phyloP scores from a whole-genome alignment of 2,888 invertebrate species.

The Rhorus exstirpatorius region DNA sequence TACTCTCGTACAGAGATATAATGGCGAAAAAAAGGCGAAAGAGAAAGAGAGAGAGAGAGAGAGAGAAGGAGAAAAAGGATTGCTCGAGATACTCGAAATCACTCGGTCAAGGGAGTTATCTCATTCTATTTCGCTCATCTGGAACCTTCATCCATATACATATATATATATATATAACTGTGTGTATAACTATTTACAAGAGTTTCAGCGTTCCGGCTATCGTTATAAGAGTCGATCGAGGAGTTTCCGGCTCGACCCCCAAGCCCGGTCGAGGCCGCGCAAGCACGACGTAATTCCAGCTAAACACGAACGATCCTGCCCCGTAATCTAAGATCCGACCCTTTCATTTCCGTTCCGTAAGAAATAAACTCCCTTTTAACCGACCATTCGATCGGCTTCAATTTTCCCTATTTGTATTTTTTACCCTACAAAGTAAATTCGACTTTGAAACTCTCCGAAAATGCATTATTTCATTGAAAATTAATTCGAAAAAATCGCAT shows the following conservation, averaged over 20 bases:
- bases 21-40: background rate
- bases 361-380: conserved; percentile 37
- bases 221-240: conserved; percentile 71
- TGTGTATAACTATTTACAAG: background rate
- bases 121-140: conserved; percentile 44
- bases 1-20: conserved; percentile 36
- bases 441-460: too few relatives aligned
- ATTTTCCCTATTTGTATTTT: conserved; percentile 9
- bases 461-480: too few relatives aligned
- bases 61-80: conserved; percentile 27
- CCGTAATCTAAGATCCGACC: conserved; percentile 69
- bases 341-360: conserved; percentile 70
- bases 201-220: conserved; percentile 58
- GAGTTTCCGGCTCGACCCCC: conserved; percentile 79
- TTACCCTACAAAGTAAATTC: too few relatives aligned
- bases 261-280: conserved; percentile 71
- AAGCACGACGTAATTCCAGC: conserved; percentile 75
- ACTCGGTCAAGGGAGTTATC: conserved; percentile 55
- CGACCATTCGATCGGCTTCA: conserved; percentile 43
- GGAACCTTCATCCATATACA: conserved; percentile 19
- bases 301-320: conserved; percentile 75
- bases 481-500: too few relatives aligned
- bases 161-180: conserved; percentile 13
- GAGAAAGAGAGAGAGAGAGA: conserved; percentile 27
- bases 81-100: conserved; percentile 57